Base-by-base conservation (phyloP, 2,888 invertebrate species). In the Limnephilus auricula region DNA sequence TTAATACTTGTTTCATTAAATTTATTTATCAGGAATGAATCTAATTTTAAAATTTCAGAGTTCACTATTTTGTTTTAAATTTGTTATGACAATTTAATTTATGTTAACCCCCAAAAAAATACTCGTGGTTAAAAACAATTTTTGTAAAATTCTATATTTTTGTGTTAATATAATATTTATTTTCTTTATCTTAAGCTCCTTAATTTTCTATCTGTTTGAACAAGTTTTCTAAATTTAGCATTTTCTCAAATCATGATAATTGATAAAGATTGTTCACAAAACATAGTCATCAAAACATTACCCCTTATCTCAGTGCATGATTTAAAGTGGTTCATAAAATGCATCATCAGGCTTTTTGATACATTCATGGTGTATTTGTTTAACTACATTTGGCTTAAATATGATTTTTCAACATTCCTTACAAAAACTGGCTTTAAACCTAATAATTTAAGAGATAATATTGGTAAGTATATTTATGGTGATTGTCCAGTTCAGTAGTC, bases 331-430 rank as follows among this genome's bases (percentile, higher is more conserved):
- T 83, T 9, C 30, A 83, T 83, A 34, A 31, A 83, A 83, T 83
- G 83, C 83, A 37, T 83, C 37, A 83, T 83, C 37, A 83, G 80
- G 4, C 13, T 31, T 32, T 80, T 80, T 80, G 80, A 80, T 80
- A 80, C 32, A 15, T 80, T 30, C 80, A 32, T 83, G 83, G 12
- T 83, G 32, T 32, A 37, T 37, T 37, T 83, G 83, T 83, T 34
- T 83, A 34, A 83, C 25, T 83, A 34, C 37, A 83, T 37, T 37
- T n/a, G 25, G 65, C 83, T 37, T 13, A 83, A 83, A 30, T 25
- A 83, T 34, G 37, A 83, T 37, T 34, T 83, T 83, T 18, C 37
- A 34, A 83, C 32, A 83, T 83, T 34, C 37, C 37, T 83, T 32
- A 31, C 2, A 80, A 80, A 80, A 32, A 80, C 80, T 15, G 80